Percentiles rank a stretch among this genome's conserved stretches.
Conservation (phyloP, 2,888 invertebrate species). For the Mantis religiosa region DNA sequence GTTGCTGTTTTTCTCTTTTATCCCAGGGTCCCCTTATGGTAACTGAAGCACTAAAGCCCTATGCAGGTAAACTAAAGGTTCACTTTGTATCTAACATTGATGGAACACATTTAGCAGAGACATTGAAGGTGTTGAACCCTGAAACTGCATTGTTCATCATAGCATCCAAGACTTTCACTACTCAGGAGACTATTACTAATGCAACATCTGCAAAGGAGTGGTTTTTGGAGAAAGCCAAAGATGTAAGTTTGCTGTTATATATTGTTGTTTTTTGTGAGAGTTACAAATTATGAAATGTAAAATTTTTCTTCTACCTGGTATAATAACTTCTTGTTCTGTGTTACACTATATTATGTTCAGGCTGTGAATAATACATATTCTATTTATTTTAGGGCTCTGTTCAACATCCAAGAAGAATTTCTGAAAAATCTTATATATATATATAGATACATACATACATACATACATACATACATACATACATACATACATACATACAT, state of each 20-base stretch:
- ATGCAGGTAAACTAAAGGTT: constrained; percentile 75
- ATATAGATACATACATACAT: too few species aligned
- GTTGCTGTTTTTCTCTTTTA: constrained; percentile 1
- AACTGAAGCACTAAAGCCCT: constrained; percentile 93
- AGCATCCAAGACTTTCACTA: constrained; percentile 98
- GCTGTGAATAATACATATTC: too few species aligned
- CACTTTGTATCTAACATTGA: constrained; percentile 99
- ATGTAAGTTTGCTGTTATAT: constrained; percentile 56
- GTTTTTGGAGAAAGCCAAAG: constrained; percentile 82
- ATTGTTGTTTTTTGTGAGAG: background rate
- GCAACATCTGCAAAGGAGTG: constrained; percentile 96
- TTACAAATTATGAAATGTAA: background rate
- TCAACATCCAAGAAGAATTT: too few species aligned
- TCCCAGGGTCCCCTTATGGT: constrained; percentile 93
- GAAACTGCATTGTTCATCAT: constrained; percentile 97
- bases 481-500: too few species aligned
- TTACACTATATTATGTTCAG: too few species aligned
- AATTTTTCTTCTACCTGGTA: too few species aligned
- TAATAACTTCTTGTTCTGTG: too few species aligned
- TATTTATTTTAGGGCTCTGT: too few species aligned
- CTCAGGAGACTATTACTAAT: constrained; percentile 98
- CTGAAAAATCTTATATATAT: too few species aligned
- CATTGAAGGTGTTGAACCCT: constrained; percentile 80
- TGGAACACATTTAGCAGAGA: constrained; percentile 95
- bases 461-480: too few species aligned